Conservation (phyloP, 2,797 vertebrate species). For the Pempheris klunzingeri region DNA sequence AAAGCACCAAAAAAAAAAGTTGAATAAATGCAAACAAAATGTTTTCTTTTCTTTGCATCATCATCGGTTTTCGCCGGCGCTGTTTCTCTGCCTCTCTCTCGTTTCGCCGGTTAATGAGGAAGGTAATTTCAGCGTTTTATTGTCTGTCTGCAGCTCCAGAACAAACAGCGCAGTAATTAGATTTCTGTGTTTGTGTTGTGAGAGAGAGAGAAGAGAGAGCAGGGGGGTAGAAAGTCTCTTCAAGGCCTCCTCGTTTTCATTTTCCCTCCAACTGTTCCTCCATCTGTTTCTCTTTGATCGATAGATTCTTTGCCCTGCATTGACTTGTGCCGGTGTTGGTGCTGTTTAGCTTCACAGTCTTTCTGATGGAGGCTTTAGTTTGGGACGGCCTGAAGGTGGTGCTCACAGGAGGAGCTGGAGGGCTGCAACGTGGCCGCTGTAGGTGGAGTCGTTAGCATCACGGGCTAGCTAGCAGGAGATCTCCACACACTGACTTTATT, state of each 20-base stretch:
- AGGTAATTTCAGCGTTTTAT: slow-evolving; percentile 28
- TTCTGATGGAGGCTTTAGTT: too few species aligned
- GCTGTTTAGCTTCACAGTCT: too few species aligned
- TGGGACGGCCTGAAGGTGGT: too few species aligned
- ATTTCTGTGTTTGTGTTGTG: slow-evolving; percentile 34
- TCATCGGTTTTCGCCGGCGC: too few species aligned
- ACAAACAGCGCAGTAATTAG: slow-evolving; percentile 51
- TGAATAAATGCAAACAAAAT: slow-evolving; percentile 1
- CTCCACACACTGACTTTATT: too few species aligned
- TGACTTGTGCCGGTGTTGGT: too few species aligned
- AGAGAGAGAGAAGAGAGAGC: neutral
- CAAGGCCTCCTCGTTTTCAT: neutral
- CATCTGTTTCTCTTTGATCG: slow-evolving; percentile 3
- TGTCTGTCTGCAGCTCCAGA: slow-evolving; percentile 40
- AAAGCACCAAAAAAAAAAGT: slow-evolving; percentile 4
- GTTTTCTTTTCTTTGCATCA: slow-evolving; percentile 5
- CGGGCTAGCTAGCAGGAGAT: too few species aligned
- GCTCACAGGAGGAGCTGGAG: too few species aligned
- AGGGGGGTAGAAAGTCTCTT: neutral
- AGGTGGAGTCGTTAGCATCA: too few species aligned
- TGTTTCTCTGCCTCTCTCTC: slow-evolving; percentile 1
- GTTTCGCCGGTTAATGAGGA: slow-evolving; percentile 35
- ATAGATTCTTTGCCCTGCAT: too few species aligned
- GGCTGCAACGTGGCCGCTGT: too few species aligned
- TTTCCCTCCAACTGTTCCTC: neutral